Evolutionary conservation across 2,888 invertebrate genomes (phyloP), one percentile per base, ranked within the genome.

Genomic region (Leptinotarsa juncta): DNA sequence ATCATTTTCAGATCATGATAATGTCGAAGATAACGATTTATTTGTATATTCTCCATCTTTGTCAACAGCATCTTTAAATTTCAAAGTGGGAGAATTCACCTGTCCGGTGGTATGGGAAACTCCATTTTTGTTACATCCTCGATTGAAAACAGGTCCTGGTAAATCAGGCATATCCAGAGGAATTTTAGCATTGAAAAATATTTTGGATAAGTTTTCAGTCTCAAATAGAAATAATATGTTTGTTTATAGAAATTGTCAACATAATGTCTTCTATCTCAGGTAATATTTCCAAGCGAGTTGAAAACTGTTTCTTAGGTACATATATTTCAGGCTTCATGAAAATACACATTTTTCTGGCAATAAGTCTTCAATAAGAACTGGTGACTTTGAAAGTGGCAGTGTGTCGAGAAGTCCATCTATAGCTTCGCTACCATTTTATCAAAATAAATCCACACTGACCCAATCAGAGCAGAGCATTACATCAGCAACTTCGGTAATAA

Each of bases 151-250:
- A 0, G 91, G 91, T 0, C 90, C 90, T 53, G 91, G 91, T 53
- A 90, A 91, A 82, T 89, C 90, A 0, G 90, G 91, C 0, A 86
- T 91, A n/a, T 91, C 91, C 0, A 87, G 91, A 60, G 92, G 92
- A n/a, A 90, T 91, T 62, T 90, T 91, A 84, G 93, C 92, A 3
- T 86, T 94, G 67, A 90, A 92, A 79, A 90, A 90, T 20, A 92
- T 93, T 12, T 88, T 95, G 48, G 92, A 91, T 82, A 90, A 92
- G 73, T 93, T 94, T 82, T 92, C 92, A 3, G 94, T 94, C 0
- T 90, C 89, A 79, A 94, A 95, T 83, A 89, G 94, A 57, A 91
- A 89, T 78, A 94, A 94, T 85, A 93, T 94, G 94, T 94, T 94
- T 87, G 94, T 94, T 16, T 93, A 93, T 83, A 90, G 91, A 83